Base-by-base conservation (phyloP, 2,888 invertebrate species). In the Seira sanloemensis region DNA sequence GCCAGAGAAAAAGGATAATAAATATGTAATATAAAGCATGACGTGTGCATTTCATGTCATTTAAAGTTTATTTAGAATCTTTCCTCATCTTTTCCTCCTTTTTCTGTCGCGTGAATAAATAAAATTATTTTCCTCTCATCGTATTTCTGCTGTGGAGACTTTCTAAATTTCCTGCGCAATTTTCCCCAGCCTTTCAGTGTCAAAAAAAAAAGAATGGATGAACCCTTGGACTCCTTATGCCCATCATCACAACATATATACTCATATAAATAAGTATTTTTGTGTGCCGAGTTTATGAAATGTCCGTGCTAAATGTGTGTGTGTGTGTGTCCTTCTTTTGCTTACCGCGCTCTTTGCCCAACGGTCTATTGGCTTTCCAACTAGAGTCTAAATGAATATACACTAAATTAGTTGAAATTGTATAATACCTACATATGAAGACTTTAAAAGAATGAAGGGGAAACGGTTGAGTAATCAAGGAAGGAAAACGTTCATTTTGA, bases 391-490 rank as follows among this genome's bases (percentile, higher is more conserved):
- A 12, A 7, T 37, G 37, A 37, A 37, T 37, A 37, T n/a, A 37
- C 12, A 37, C 5, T 37, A 37, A 37, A 37, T 37, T 37, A 37
- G 37, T 37, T 37, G 5, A 37, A 18, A 58, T 18, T 58, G n/a
- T 7, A 58, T 58, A 58, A 58, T 9, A n/a, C 58, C 58, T 58
- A 18, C 18, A 18, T 58, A 58, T 18, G 5, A 7, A 4, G 58
- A 58, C 37, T 37, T 37, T 7, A 12, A 58, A 58, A 58, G n/a
- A 58, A 18, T 16, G 58, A n/a, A n/a, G 5, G 58, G 37, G 37
- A 58, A 58, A 58, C 58, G 58, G 58, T 58, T 58, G 58, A 58
- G 58, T 58, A 58, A 58, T 58, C 58, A 58, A 58, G 58, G 58
- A 4, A 37, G 37, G 9, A 58, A 58, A 4, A 9, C 18, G n/a